These are phyloP conservation scores for Acholoe squamosa DNA, from an alignment of 2,888 invertebrate genomes.

Conservation along the genomic window DNA sequence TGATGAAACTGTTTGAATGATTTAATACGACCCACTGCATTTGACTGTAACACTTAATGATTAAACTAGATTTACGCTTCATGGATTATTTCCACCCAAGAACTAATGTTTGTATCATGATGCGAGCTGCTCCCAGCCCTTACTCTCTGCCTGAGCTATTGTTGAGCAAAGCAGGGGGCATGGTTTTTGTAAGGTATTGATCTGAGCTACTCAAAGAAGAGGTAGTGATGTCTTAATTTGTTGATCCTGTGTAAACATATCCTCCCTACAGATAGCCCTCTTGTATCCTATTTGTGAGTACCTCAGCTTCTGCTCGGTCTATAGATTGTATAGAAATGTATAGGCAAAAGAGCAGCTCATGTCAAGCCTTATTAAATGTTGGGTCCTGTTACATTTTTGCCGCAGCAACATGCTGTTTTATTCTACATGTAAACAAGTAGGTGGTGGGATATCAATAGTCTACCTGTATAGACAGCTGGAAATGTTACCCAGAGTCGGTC, in stretches of 20 bases:
- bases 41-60: constrained; percentile 29
- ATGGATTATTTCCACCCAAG: not conserved
- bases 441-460: too few species aligned
- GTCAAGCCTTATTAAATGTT: too few species aligned
- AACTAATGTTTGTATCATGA: not conserved
- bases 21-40: constrained; percentile 12
- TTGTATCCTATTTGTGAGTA: too few species aligned
- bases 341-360: too few species aligned
- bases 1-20: constrained; percentile 41
- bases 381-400: too few species aligned
- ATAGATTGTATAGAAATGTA: too few species aligned
- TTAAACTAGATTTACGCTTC: constrained; percentile 29
- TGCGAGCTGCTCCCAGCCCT: not conserved
- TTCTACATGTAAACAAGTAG: too few species aligned
- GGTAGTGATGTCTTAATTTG: constrained; percentile 29
- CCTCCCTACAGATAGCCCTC: not conserved
- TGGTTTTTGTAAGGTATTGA: not conserved
- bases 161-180: not conserved
- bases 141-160: not conserved
- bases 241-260: constrained; percentile 16
- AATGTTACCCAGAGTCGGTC: too few species aligned
- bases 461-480: too few species aligned
- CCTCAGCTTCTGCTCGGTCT: too few species aligned
- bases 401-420: too few species aligned
- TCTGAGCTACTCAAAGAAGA: not conserved